Base-by-base conservation (phyloP, 2,797 vertebrate genomes). In the Gambusia yucatana region DNA sequence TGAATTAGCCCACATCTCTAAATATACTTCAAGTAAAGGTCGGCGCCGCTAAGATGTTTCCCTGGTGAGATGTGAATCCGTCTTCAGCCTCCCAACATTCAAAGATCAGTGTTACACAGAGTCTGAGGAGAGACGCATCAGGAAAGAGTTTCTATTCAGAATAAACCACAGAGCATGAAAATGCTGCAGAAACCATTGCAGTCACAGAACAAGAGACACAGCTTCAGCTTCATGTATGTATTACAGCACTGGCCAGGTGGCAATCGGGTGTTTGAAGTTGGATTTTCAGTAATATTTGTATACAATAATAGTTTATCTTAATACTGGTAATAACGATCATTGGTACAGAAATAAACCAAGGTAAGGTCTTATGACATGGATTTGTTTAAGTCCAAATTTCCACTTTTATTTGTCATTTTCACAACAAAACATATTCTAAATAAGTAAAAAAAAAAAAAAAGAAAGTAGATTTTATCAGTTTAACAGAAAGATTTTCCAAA, bases 1-100 rank as follows among this genome's bases (percentile, higher is more conserved):
- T 70, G 22, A 70, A 44, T 70, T 43, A 44, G 67, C 25, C 41
- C 67, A 70, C 67, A 44, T 44, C 25, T 70, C 41, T 44, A 70
- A 69, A 28, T 70, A 44, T 43, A 69, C 65, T 43, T 43, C 36
- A 13, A 41, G 16, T 67, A 67, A 67, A 67, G 63, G 63, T 67
- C 63, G 41, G 39, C 65, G 39, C 65, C 61, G 33, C 22, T 69
- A 22, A 69, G 65, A 43, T 69, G 39, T 44, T 13, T 43, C n/a
- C 65, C 22, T n/a, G 65, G 25, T 69, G 65, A 69, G 67, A 28
- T 70, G 41, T 3, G 11, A 70, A 70, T n/a, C 25, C 11, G 6
- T 28, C 67, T n/a, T 67, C 36, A 67, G 36, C 25, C 36, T 41
- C 36, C 17, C 8, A 67, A 41, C 22, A 36, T 41, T 41, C 20